Evolutionary conservation across 37 sponge, comb jelly and placozoan species (phyloP).

Genomic region (Ephydatia muelleri): DNA sequence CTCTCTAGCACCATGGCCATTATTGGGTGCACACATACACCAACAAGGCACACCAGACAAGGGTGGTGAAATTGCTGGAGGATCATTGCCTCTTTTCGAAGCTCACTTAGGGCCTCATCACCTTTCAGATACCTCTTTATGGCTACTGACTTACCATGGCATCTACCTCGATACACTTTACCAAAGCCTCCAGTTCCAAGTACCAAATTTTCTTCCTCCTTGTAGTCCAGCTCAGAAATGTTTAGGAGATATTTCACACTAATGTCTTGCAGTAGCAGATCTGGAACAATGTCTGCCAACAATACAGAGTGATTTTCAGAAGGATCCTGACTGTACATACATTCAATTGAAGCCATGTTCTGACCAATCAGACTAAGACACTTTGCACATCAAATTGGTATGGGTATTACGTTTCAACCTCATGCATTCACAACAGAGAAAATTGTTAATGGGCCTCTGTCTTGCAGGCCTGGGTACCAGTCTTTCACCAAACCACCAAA

Average conservation of each 20-base stretch:
- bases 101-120: constrained; percentile 69
- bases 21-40: constrained; percentile 71
- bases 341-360: constrained; percentile 41
- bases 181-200: constrained; percentile 93
- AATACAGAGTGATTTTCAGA: constrained; percentile 48
- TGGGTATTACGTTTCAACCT: constrained; percentile 19
- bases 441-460: constrained; percentile 30
- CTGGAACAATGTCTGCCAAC: constrained; percentile 80
- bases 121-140: constrained; percentile 65
- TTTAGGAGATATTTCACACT: constrained; percentile 63
- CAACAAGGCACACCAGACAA: constrained; percentile 79
- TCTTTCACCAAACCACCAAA: constrained; percentile 61
- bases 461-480: constrained; percentile 85
- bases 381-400: constrained; percentile 48
- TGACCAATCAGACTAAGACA: constrained; percentile 33
- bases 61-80: constrained; percentile 79
- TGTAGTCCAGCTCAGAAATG: constrained; percentile 53
- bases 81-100: constrained; percentile 73
- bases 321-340: constrained; percentile 30
- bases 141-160: constrained; percentile 68
- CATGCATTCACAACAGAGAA: constrained; percentile 75
- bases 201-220: constrained; percentile 51
- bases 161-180: constrained; percentile 77
- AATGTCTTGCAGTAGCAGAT: constrained; percentile 82
- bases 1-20: constrained; percentile 88